Evolutionary conservation across 2,797 vertebrate genomes (phyloP).

Genomic region (Danio choprae): DNA sequence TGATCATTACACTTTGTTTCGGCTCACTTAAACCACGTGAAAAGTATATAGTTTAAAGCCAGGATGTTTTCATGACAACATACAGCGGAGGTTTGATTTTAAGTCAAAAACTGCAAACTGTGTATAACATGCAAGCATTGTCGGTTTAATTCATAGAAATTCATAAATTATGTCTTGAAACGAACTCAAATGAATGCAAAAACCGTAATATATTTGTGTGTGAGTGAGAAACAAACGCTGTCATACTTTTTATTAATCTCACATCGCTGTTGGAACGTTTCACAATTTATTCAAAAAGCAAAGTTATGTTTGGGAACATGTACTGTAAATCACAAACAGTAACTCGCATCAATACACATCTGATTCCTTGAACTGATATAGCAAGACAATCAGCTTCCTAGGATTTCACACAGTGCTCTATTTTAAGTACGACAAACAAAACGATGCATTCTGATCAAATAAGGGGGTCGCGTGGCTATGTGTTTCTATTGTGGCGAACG

Average conservation of each 20-base stretch:
- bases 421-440: conserved; percentile 70
- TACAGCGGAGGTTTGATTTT: neutral
- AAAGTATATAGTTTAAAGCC: too few relatives aligned
- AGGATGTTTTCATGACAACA: too few relatives aligned
- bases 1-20: too few relatives aligned
- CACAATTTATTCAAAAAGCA: conserved; percentile 56
- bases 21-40: too few relatives aligned
- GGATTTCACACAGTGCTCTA: conserved; percentile 70
- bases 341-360: conserved; percentile 63
- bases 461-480: conserved; percentile 59
- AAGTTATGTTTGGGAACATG: conserved; percentile 55
- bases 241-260: conserved; percentile 40
- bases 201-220: neutral
- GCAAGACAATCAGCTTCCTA: conserved; percentile 56
- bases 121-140: neutral
- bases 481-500: conserved; percentile 67
- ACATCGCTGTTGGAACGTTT: conserved; percentile 46
- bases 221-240: neutral
- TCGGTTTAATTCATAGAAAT: neutral
- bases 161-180: neutral
- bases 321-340: conserved; percentile 57
- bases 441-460: conserved; percentile 64
- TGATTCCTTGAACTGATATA: conserved; percentile 59
- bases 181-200: neutral
- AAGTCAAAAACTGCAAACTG: neutral